These are phyloP conservation scores for Catonia carolina DNA, from an alignment of 2,888 invertebrate genomes.

Conservation along the genomic window DNA sequence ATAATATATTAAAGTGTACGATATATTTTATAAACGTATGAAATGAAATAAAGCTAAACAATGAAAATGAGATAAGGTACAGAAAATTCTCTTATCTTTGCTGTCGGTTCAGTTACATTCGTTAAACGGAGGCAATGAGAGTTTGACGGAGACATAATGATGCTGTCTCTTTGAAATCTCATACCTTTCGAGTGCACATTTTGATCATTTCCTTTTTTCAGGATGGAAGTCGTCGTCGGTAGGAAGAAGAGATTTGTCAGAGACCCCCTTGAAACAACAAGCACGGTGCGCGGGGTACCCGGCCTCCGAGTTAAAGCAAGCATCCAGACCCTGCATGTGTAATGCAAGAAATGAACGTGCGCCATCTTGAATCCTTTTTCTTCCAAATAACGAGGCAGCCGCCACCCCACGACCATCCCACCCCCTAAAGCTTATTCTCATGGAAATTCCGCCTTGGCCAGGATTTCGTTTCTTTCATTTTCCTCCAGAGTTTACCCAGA, in stretches of 20 bases:
- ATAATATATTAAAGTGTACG: too few relatives aligned
- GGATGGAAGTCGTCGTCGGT: neutral
- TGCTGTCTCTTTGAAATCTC: too few relatives aligned
- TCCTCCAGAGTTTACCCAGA: conserved; percentile 21
- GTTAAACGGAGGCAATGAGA: too few relatives aligned
- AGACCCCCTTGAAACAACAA: conserved; percentile 12
- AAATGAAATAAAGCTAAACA: too few relatives aligned
- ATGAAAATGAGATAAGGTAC: too few relatives aligned
- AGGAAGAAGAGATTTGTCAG: conserved; percentile 12
- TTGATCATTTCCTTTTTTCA: conserved; percentile 3
- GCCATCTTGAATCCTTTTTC: conserved; percentile 28
- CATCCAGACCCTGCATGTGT: conserved; percentile 19
- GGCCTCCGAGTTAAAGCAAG: too few relatives aligned
- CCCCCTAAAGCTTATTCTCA: conserved; percentile 26
- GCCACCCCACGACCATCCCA: neutral
- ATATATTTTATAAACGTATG: too few relatives aligned
- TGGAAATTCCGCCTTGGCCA: conserved; percentile 25
- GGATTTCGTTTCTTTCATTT: conserved; percentile 28
- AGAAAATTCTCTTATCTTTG: too few relatives aligned
- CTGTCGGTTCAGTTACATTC: too few relatives aligned
- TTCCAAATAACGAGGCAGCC: conserved; percentile 25
- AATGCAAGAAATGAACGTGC: conserved; percentile 27
- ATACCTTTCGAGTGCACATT: neutral
- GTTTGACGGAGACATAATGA: too few relatives aligned
- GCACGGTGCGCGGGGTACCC: neutral